These are phyloP conservation scores for Phengaris arion DNA, from an alignment of 2,888 invertebrate species.

Conservation along the genomic window DNA sequence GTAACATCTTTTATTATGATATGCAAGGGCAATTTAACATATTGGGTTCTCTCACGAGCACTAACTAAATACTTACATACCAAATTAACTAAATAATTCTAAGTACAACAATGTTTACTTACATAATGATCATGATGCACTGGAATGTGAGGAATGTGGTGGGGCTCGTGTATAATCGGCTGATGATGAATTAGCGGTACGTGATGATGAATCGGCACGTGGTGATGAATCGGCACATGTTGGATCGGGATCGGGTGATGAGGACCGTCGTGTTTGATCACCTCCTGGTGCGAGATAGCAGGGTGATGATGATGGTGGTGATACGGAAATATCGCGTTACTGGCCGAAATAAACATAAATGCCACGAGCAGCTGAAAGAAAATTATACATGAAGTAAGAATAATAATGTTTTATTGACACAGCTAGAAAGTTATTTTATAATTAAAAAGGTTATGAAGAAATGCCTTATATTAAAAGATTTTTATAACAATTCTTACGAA, in stretches of 20 bases:
- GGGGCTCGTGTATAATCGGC: slow-evolving; percentile 50
- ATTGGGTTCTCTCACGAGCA: no score
- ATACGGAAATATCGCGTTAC: slow-evolving; percentile 66
- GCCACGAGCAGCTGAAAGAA: slow-evolving; percentile 54
- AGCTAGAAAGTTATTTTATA: no score
- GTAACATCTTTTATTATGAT: no score
- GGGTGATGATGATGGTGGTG: slow-evolving; percentile 61
- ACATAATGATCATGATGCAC: slow-evolving; percentile 67
- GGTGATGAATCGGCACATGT: slow-evolving; percentile 48
- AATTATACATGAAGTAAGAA: slow-evolving; percentile 2
- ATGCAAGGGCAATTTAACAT: no score
- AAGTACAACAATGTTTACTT: slow-evolving; percentile 44
- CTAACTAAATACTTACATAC: no score
- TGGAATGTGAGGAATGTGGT: slow-evolving; percentile 50
- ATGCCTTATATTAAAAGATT: no score
- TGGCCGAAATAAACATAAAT: slow-evolving; percentile 55
- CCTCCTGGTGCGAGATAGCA: slow-evolving; percentile 68
- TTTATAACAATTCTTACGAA: no score
- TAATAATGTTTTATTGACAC: background rate
- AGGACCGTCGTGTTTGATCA: slow-evolving; percentile 64
- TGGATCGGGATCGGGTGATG: slow-evolving; percentile 49
- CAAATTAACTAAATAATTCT: no score
- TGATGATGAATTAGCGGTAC: slow-evolving; percentile 49
- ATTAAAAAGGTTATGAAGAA: no score
- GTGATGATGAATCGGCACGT: slow-evolving; percentile 52